Conservation (phyloP, 2,113 vertebrate genomes). For the Illadopsis cleaveri region DNA sequence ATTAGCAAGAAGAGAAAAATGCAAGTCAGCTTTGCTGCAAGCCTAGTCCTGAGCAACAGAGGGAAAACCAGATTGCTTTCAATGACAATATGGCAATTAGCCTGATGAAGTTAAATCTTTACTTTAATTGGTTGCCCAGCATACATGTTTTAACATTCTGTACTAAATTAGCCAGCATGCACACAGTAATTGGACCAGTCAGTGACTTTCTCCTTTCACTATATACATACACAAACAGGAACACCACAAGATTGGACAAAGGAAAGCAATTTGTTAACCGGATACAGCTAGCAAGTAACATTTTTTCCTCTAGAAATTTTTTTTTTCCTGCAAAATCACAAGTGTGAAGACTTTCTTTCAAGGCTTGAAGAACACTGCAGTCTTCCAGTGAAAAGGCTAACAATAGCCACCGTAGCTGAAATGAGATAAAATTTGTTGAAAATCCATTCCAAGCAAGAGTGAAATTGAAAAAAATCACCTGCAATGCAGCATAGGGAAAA, state of each 20-base stretch:
- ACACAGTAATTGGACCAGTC: constrained; percentile 45
- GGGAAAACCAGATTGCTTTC: constrained; percentile 1
- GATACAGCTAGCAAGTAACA: constrained; percentile 43
- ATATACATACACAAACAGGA: constrained; percentile 55
- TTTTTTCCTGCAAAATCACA: constrained; percentile 39
- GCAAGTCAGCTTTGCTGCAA: constrained; percentile 21
- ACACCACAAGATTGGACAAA: constrained; percentile 51
- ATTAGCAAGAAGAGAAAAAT: neutral
- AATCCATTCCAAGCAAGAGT: constrained; percentile 12
- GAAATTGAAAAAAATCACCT: neutral
- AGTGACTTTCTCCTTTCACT: constrained; percentile 43
- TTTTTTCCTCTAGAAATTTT: constrained; percentile 53
- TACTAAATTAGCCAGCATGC: constrained; percentile 51
- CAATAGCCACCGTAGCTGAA: constrained; percentile 64
- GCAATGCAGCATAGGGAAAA: neutral
- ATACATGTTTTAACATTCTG: constrained; percentile 51
- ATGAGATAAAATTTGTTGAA: constrained; percentile 60
- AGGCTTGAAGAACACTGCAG: constrained; percentile 11
- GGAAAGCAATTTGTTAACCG: constrained; percentile 52
- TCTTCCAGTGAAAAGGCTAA: constrained; percentile 58
- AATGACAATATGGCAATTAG: constrained; percentile 13
- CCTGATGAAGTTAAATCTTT: constrained; percentile 49
- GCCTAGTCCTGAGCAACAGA: neutral
- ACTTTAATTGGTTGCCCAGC: constrained; percentile 57
- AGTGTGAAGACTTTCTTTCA: constrained; percentile 46